phyloP scores from a whole-genome alignment of 2,888 invertebrate species.

The Noctua janthina region DNA sequence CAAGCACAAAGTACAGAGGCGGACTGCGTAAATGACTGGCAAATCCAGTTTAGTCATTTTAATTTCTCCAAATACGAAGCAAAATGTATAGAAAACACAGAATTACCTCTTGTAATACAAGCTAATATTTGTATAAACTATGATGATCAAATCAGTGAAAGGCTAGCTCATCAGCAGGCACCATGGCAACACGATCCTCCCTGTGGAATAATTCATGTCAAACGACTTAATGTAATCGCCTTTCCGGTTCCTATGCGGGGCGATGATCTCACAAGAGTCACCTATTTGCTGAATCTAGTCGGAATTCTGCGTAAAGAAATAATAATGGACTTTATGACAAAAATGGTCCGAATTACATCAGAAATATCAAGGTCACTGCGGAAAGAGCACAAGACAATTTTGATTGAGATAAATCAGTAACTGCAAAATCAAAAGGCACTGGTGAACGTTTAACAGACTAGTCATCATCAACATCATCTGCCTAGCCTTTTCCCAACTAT shows the following conservation, averaged over 20 bases:
- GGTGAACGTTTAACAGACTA: too few species aligned
- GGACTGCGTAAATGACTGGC: too few species aligned
- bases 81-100: not conserved
- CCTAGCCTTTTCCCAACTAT: too few species aligned
- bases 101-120: not conserved
- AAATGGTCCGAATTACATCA: not conserved
- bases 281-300: constrained; percentile 8
- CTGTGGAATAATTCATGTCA: constrained; percentile 44
- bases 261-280: constrained; percentile 44
- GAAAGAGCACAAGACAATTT: not conserved
- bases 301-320: constrained; percentile 6
- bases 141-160: constrained; percentile 49
- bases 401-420: not conserved
- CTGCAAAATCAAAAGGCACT: not conserved
- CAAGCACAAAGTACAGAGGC: too few species aligned
- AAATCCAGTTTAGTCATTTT: not conserved
- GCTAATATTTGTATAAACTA: not conserved
- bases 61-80: not conserved
- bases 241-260: constrained; percentile 29
- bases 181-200: constrained; percentile 14
- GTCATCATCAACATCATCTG: too few species aligned
- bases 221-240: constrained; percentile 22
- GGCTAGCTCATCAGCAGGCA: constrained; percentile 34
- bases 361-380: not conserved
- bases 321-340: not conserved